Evolutionary conservation across 2,113 vertebrate genomes (phyloP).

Genomic region (Thamnaconus septentrionalis): DNA sequence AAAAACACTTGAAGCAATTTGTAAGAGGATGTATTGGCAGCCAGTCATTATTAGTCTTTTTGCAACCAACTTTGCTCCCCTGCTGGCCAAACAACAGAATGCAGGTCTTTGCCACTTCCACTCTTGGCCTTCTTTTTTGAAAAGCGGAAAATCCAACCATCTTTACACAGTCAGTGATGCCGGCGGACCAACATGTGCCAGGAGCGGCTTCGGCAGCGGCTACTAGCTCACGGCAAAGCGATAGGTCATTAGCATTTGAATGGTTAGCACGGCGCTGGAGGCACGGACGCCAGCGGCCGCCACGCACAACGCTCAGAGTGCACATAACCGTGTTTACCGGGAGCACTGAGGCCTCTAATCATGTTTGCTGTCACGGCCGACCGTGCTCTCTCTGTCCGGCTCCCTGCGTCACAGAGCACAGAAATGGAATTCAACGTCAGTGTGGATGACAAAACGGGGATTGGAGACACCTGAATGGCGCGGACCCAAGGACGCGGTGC

Average conservation of each 20-base stretch:
- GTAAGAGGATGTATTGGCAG: too few species aligned
- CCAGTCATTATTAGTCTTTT: too few species aligned
- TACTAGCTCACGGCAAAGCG: slow-evolving; percentile 43
- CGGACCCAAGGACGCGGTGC: too few species aligned
- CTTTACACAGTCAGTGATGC: slow-evolving; percentile 20
- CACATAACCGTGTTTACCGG: slow-evolving; percentile 53
- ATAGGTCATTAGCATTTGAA: slow-evolving; percentile 65
- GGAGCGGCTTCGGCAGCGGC: slow-evolving; percentile 38
- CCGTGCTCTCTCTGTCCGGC: slow-evolving; percentile 24
- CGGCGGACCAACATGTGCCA: slow-evolving; percentile 37
- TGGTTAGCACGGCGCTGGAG: slow-evolving; percentile 59
- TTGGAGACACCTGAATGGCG: background rate
- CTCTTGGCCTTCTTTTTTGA: too few species aligned
- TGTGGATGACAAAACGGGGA: slow-evolving; percentile 1
- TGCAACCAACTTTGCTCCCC: too few species aligned
- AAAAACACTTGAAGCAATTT: too few species aligned
- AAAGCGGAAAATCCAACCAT: too few species aligned
- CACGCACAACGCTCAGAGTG: slow-evolving; percentile 43
- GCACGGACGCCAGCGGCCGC: slow-evolving; percentile 58
- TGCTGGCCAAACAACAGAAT: too few species aligned
- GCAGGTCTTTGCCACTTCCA: too few species aligned
- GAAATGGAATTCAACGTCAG: slow-evolving; percentile 4
- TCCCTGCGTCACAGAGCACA: background rate
- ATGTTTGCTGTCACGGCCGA: slow-evolving; percentile 46
- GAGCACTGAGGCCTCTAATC: slow-evolving; percentile 33